A percentile compares a stretch with the other conserved stretches of the same genome.
phyloP scores from a whole-genome alignment of 2,797 vertebrate genomes.

The Cynodonichthys magdalenae region DNA sequence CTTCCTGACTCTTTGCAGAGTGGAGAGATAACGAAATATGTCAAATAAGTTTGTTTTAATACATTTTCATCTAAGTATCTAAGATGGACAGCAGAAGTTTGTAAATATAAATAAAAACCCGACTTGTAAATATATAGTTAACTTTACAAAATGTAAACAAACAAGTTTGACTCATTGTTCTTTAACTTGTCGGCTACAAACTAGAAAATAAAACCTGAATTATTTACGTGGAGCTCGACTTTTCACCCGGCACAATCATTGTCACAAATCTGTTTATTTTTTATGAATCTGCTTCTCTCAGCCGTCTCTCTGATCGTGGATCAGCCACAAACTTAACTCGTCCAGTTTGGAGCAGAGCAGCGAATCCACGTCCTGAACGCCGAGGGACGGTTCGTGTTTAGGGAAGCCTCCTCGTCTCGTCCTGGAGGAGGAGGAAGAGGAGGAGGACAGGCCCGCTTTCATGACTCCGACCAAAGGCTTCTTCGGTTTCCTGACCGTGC shows the following conservation, averaged over 20 bases:
- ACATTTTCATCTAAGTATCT: neutral
- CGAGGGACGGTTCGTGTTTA: slow-evolving; percentile 55
- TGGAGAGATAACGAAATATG: neutral
- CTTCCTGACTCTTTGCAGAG: neutral
- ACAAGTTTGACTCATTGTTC: neutral
- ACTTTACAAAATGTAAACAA: slow-evolving; percentile 12
- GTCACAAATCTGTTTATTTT: too few relatives aligned
- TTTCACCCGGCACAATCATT: neutral
- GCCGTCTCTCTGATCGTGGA: slow-evolving; percentile 54
- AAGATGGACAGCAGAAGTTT: slow-evolving; percentile 13
- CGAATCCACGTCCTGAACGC: slow-evolving; percentile 71
- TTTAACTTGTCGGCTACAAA: slow-evolving; percentile 28
- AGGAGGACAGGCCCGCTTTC: slow-evolving; percentile 49
- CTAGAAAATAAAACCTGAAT: slow-evolving; percentile 21
- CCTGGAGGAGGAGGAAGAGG: slow-evolving; percentile 43
- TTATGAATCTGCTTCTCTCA: slow-evolving; percentile 26
- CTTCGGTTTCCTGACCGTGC: slow-evolving; percentile 81
- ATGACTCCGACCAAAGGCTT: slow-evolving; percentile 66
- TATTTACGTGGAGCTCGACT: slow-evolving; percentile 28
- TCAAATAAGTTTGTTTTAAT: neutral
- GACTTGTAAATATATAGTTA: slow-evolving; percentile 1
- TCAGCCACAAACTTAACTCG: slow-evolving; percentile 76
- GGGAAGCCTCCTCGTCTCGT: slow-evolving; percentile 68
- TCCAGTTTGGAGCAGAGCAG: slow-evolving; percentile 81
- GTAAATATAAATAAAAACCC: slow-evolving; percentile 1